Evolutionary conservation across 2,888 invertebrate genomes (phyloP).

Genomic region (Epistrophella euchroma): DNA sequence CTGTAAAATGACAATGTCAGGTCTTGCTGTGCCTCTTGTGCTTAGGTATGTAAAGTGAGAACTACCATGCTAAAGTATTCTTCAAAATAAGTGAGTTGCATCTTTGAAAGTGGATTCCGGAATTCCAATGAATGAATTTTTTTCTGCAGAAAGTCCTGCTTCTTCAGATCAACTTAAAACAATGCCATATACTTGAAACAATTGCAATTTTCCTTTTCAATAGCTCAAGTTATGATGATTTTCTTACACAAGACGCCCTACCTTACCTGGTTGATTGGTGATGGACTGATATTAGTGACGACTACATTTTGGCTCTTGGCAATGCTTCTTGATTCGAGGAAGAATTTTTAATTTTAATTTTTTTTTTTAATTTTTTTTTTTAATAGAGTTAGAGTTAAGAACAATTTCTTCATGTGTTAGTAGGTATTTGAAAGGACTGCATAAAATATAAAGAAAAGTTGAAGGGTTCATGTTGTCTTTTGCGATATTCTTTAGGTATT

Average conservation of each 20-base stretch:
- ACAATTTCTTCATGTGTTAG: background rate
- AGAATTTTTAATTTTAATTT: background rate
- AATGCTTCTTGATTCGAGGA: background rate
- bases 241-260: conserved; percentile 13
- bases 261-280: background rate
- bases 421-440: background rate
- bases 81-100: conserved; percentile 14
- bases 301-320: conserved; percentile 14
- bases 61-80: background rate
- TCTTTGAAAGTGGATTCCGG: conserved; percentile 23
- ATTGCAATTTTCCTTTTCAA: conserved; percentile 25
- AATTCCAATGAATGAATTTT: conserved; percentile 37
- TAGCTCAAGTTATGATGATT: conserved; percentile 5
- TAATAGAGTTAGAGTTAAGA: conserved; percentile 32
- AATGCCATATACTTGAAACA: conserved; percentile 54
- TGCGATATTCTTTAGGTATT: conserved; percentile 10
- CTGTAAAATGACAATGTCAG: background rate
- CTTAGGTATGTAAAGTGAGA: conserved; percentile 23
- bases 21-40: background rate
- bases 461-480: conserved; percentile 31
- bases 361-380: conserved; percentile 31
- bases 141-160: background rate
- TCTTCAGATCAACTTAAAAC: conserved; percentile 37
- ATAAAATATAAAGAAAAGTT: conserved; percentile 21
- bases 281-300: conserved; percentile 5